Conservation (phyloP, 2,113 vertebrate genomes). For the Danionella cerebrum region DNA sequence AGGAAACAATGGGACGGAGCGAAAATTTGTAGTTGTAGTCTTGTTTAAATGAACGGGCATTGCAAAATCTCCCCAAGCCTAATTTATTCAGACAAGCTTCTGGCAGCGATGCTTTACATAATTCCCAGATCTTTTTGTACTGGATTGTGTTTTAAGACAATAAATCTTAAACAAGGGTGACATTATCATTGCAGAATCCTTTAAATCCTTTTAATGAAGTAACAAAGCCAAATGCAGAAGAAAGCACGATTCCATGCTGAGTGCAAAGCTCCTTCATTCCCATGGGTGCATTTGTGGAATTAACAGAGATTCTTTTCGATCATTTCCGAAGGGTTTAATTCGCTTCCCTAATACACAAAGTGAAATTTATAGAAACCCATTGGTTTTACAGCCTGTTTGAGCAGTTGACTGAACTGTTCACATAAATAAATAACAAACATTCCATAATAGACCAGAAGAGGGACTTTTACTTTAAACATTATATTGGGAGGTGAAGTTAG, state of each 20-base stretch:
- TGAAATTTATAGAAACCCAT: too few species aligned
- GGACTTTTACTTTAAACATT: too few species aligned
- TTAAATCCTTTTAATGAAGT: slow-evolving; percentile 40
- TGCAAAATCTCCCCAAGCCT: neutral
- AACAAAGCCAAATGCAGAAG: slow-evolving; percentile 18
- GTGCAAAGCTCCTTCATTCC: slow-evolving; percentile 19
- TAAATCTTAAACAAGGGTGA: slow-evolving; percentile 31
- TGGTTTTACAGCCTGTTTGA: too few species aligned
- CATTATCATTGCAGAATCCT: slow-evolving; percentile 29
- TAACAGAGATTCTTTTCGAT: slow-evolving; percentile 4
- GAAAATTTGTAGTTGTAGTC: too few species aligned
- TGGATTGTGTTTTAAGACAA: slow-evolving; percentile 25
- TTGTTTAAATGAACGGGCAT: neutral
- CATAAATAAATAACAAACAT: too few species aligned
- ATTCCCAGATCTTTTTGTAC: slow-evolving; percentile 16
- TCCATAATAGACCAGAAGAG: too few species aligned
- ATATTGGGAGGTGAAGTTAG: too few species aligned
- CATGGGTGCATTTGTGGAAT: slow-evolving; percentile 3
- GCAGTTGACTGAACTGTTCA: too few species aligned
- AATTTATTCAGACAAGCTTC: slow-evolving; percentile 9
- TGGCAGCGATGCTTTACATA: slow-evolving; percentile 15
- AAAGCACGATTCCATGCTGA: slow-evolving; percentile 14
- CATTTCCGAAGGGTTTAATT: slow-evolving; percentile 7
- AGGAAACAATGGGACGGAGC: too few species aligned
- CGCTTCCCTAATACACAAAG: neutral